Evolutionary conservation across 2,888 invertebrate species (phyloP).

Genomic region (Tryphoninae sp.): DNA sequence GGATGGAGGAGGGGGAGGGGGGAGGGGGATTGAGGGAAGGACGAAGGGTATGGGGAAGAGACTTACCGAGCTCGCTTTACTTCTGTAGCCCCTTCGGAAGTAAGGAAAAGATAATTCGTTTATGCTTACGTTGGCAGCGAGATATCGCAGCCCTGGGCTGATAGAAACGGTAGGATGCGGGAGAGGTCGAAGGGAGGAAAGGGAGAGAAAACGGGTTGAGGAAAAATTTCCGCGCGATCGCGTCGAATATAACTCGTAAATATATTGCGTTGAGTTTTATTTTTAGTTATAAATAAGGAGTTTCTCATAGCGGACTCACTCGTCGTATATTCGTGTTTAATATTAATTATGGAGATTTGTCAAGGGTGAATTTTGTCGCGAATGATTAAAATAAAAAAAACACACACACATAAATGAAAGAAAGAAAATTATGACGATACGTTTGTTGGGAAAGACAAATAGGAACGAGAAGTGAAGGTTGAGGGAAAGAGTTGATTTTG

Average conservation of each 20-base stretch:
- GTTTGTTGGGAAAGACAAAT: not conserved
- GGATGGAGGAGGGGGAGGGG: not conserved
- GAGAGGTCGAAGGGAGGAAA: not conserved
- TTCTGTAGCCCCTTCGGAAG: conserved; percentile 29
- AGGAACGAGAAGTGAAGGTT: not conserved
- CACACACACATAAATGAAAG: not conserved
- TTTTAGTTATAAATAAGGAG: no score
- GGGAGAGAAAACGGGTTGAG: not conserved
- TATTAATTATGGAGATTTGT: no score
- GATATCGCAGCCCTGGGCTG: conserved; percentile 19
- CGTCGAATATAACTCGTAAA: conserved; percentile 8
- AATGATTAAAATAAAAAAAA: not conserved
- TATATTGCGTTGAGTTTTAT: no score
- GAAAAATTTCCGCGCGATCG: conserved; percentile 20
- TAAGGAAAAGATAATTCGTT: conserved; percentile 55
- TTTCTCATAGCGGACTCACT: no score
- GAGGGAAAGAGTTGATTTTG: conserved; percentile 13
- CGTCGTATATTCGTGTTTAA: no score
- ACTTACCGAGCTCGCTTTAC: conserved; percentile 24
- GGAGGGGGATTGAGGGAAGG: not conserved
- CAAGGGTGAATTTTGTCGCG: no score
- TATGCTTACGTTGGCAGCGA: conserved; percentile 49
- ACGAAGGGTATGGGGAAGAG: not conserved
- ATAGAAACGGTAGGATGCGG: not conserved
- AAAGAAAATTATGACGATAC: not conserved